phyloP scores from a whole-genome alignment of 2,113 vertebrate genomes.

The Gasterosteus aculeatus region DNA sequence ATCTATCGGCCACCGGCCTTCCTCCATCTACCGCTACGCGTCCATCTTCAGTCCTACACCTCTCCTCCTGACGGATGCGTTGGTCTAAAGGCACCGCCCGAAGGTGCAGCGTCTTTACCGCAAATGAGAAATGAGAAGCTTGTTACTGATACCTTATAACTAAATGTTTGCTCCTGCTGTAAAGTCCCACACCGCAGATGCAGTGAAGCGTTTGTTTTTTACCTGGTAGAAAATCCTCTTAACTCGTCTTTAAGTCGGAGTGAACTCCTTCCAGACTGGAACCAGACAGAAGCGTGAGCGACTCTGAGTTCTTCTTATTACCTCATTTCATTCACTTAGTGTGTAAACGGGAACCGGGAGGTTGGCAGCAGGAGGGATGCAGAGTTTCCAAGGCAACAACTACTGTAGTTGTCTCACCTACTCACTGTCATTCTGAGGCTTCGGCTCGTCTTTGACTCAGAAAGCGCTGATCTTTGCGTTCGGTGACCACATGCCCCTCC shows the following conservation, averaged over 20 bases:
- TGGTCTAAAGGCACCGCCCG: not conserved
- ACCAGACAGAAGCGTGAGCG: not conserved
- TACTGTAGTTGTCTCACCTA: slow-evolving; percentile 9
- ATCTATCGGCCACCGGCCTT: not conserved
- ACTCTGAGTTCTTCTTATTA: not conserved
- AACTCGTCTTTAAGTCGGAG: not conserved
- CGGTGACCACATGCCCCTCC: not conserved
- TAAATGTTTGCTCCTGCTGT: not conserved
- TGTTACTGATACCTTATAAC: not conserved
- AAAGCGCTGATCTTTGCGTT: not conserved
- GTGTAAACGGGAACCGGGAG: slow-evolving; percentile 15
- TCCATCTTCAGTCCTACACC: slow-evolving; percentile 10
- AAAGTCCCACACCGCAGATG: not conserved
- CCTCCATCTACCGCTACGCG: not conserved
- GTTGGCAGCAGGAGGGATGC: slow-evolving; percentile 9
- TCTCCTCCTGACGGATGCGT: slow-evolving; percentile 32
- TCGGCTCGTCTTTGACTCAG: not conserved
- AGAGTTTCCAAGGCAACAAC: slow-evolving; percentile 42
- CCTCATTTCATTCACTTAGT: slow-evolving; percentile 16
- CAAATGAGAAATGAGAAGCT: slow-evolving; percentile 15
- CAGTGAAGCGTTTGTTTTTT: not conserved
- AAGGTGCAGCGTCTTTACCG: slow-evolving; percentile 16
- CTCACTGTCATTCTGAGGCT: slow-evolving; percentile 22
- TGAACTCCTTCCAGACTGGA: not conserved
- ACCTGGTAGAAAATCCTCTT: not conserved